These are phyloP conservation scores for Cepaea hortensis DNA, from an alignment of 2,888 invertebrate species.

Conservation along the genomic window DNA sequence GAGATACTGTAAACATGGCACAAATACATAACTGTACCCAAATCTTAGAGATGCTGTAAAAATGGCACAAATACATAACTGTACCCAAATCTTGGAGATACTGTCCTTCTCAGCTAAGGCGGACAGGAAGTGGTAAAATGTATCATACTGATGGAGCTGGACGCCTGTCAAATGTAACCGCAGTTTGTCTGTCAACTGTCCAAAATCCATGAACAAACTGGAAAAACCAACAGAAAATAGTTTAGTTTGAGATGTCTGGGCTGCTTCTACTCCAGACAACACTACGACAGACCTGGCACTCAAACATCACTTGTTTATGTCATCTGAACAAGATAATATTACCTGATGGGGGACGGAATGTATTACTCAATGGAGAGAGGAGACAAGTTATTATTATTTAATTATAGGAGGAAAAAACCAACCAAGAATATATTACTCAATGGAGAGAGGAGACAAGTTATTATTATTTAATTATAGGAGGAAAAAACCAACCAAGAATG, in stretches of 20 bases:
- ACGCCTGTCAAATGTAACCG: constrained; percentile 61
- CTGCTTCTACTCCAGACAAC: neutral
- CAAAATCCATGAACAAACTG: constrained; percentile 68
- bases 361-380: too few species aligned
- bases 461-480: too few species aligned
- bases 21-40: too few species aligned
- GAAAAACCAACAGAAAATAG: neutral
- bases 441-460: too few species aligned
- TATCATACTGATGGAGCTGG: constrained; percentile 58
- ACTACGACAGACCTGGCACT: neutral
- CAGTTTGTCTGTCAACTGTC: constrained; percentile 59
- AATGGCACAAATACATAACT: neutral
- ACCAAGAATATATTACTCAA: too few species aligned
- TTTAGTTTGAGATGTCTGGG: too few species aligned
- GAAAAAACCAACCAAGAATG: too few species aligned
- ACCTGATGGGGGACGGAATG: neutral
- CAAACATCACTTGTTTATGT: neutral
- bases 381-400: too few species aligned
- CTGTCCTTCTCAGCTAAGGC: constrained; percentile 53
- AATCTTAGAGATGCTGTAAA: too few species aligned
- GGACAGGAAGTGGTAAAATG: constrained; percentile 60
- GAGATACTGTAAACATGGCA: constrained; percentile 33
- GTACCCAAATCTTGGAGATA: constrained; percentile 67
- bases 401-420: too few species aligned
- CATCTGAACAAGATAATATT: neutral